Percentiles rank a stretch among this genome's conserved stretches.
Evolutionary conservation across 35 echinoderm and acorn worm species (phyloP).

Genomic region (Apostichopus californicus): DNA sequence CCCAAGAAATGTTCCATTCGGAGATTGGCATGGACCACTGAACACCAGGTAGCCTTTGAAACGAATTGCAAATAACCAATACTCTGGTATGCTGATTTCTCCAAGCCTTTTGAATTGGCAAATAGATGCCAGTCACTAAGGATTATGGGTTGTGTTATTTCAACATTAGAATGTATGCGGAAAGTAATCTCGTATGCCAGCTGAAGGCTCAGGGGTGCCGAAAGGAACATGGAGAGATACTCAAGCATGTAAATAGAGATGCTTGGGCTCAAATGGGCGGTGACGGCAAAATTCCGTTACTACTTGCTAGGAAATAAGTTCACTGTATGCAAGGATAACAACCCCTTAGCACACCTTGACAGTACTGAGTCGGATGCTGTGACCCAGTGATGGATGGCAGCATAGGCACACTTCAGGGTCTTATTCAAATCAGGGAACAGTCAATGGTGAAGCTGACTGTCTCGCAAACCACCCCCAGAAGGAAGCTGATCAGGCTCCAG

Average conservation of each 20-base stretch:
- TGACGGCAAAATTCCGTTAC: constrained; percentile 48
- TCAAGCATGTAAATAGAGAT: background rate
- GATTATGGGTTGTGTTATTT: too few species aligned
- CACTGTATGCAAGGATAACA: constrained; percentile 38
- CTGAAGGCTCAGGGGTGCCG: too few species aligned
- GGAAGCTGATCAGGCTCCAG: background rate
- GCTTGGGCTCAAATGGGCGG: constrained; percentile 22
- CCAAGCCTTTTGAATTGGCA: constrained; percentile 34
- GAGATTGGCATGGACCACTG: background rate
- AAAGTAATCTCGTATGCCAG: constrained; percentile 29
- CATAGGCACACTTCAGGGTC: constrained; percentile 28
- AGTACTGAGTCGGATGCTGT: constrained; percentile 24
- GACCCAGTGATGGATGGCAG: constrained; percentile 15
- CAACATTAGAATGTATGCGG: background rate
- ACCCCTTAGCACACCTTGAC: constrained; percentile 26
- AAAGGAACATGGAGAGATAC: too few species aligned
- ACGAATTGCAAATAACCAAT: background rate
- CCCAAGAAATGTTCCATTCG: background rate
- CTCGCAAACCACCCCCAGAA: background rate
- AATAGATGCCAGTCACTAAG: background rate
- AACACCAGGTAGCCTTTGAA: constrained; percentile 44
- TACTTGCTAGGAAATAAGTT: constrained; percentile 33
- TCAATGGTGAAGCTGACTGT: constrained; percentile 1
- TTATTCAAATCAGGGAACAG: constrained; percentile 5
- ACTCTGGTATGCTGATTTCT: constrained; percentile 47